Evolutionary conservation across 1,140 invertebrate genomes (phyloP).

Genomic region (Diachasmimorpha longicaudata): DNA sequence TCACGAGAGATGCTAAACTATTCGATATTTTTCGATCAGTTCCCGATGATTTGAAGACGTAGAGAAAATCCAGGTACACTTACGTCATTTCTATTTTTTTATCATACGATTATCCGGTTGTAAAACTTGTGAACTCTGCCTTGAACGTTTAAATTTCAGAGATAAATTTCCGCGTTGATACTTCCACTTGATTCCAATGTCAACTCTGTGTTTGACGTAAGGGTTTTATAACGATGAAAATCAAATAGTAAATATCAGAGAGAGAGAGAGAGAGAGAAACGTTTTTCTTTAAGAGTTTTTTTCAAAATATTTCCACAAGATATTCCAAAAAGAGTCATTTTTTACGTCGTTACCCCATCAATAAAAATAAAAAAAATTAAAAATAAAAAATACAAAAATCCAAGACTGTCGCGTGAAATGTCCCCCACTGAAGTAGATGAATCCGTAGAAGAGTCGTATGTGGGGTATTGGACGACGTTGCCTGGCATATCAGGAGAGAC

Average conservation of each 20-base stretch:
- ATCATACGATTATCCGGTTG: not conserved
- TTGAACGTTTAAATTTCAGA: not conserved
- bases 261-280: too few species aligned
- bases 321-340: too few species aligned
- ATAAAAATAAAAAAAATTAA: not conserved
- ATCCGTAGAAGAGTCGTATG: slow-evolving; percentile 51
- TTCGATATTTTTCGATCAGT: too few species aligned
- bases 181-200: not conserved
- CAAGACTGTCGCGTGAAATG: not conserved
- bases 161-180: not conserved
- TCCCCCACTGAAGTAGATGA: slow-evolving; percentile 50
- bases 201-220: not conserved
- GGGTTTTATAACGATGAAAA: not conserved
- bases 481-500: slow-evolving; percentile 38
- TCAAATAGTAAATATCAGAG: not conserved
- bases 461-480: slow-evolving; percentile 50
- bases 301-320: too few species aligned
- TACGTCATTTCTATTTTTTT: not conserved
- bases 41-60: too few species aligned
- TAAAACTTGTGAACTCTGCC: not conserved
- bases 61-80: too few species aligned
- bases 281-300: too few species aligned
- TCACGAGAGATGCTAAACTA: too few species aligned
- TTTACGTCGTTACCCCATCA: too few species aligned
- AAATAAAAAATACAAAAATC: not conserved